Evolutionary conservation across 2,888 invertebrate species (phyloP), one percentile per base, ranked within the genome.

Genomic region (Tenthredo scrophulariae): DNA sequence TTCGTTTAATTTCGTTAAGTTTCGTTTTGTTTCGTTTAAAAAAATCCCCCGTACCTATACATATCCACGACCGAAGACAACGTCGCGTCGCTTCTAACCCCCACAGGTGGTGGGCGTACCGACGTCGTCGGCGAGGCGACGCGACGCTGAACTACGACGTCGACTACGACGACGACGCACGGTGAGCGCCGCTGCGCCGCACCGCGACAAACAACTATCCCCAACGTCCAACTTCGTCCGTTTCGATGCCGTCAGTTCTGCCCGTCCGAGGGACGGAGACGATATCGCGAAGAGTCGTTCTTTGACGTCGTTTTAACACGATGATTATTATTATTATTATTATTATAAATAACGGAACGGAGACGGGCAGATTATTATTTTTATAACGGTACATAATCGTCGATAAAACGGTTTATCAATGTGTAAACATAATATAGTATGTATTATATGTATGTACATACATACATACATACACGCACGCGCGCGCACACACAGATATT

Each of bases 101-200:
- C 40, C 89, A 91, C 91, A 91, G 91, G 91, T 91, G 91, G 91
- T 91, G 91, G 91, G 90, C 89, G 91, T 89, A 90, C 88, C 89
- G 88, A 89, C 90, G 89, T 86, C 87, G 89, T 88, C 26, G 26
- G 89, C 89, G 88, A 22, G 10, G 62, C 62, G 26, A 62, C 62
- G 62, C 70, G 70, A 37, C 89, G 88, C 88, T 86, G 62, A 26
- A 62, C 62, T 62, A 62, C 72, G 43, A 72, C 37, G 37, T 40
- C 72, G 72, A 72, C 72, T 40, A 72, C 90, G 89, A 86, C 87
- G 89, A 89, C 26, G 26, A 89, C 89, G 89, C 89, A 54, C 54
- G 54, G 54, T n/a, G 54, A 54, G 54, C 54, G 54, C 54, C 54
- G 54, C 54, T 54, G 54, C 89, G 88, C 88, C 86, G 86, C 88